These are phyloP conservation scores for Microctonus hyperodae DNA, from an alignment of 2,888 invertebrate genomes.

Conservation along the genomic window DNA sequence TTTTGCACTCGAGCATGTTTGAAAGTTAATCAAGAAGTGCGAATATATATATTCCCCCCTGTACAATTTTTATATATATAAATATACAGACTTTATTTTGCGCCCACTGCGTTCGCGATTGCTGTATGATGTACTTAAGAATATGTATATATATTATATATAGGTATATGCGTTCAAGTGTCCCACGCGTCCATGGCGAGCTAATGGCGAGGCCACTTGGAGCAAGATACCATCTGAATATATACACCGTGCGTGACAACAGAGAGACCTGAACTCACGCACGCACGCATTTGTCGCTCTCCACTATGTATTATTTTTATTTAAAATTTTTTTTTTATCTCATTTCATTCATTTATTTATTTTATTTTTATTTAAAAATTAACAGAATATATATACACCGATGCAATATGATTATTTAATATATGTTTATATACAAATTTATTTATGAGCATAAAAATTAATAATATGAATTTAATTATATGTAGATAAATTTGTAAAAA, in stretches of 20 bases:
- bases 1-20: conserved; percentile 1
- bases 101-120: neutral
- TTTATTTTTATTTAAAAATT: neutral
- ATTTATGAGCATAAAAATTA: too few relatives aligned
- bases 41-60: conserved; percentile 20
- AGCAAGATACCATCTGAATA: conserved; percentile 50
- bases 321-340: neutral
- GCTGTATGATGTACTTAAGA: neutral
- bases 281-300: conserved; percentile 39
- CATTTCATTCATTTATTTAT: neutral
- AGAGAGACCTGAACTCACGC: conserved; percentile 42
- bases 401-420: neutral
- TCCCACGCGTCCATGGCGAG: conserved; percentile 10
- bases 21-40: conserved; percentile 17
- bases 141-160: too few relatives aligned
- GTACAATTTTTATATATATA: neutral
- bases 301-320: too few relatives aligned
- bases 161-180: conserved; percentile 10
- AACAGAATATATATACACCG: neutral
- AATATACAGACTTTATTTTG: neutral
- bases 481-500: neutral
- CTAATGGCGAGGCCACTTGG: conserved; percentile 53
- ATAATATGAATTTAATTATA: too few relatives aligned
- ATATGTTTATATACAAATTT: too few relatives aligned
- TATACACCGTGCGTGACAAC: conserved; percentile 51